Conservation (phyloP, 1,140 invertebrate species). For the Saccostrea echinata region DNA sequence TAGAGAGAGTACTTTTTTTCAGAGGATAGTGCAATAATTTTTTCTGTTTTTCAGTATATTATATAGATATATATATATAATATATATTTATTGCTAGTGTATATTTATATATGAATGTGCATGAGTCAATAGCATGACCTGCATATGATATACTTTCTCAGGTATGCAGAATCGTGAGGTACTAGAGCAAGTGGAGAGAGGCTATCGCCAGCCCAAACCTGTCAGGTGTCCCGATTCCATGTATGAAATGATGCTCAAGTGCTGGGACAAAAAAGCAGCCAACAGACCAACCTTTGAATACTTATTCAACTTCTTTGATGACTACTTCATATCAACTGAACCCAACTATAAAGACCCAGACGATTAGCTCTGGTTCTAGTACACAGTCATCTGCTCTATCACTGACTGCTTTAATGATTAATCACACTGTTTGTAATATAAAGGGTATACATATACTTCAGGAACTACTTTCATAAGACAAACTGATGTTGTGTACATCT, state of each 20-base stretch:
- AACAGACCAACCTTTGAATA: conserved; percentile 99
- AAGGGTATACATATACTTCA: neutral
- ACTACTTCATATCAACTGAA: conserved; percentile 96
- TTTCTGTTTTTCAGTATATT: neutral
- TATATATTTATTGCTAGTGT: neutral
- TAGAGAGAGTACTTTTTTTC: neutral
- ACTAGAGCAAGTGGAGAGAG: conserved; percentile 96
- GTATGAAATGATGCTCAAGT: conserved; percentile 82
- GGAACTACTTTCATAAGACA: conserved; percentile 30
- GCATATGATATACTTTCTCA: conserved; percentile 24
- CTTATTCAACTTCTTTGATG: conserved; percentile 97
- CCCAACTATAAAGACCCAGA: conserved; percentile 86
- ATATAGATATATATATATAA: neutral
- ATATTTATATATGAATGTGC: neutral
- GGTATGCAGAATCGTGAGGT: conserved; percentile 91
- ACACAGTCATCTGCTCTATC: neutral
- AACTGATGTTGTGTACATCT: conserved; percentile 47
- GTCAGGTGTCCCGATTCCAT: conserved; percentile 91
- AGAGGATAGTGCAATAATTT: neutral
- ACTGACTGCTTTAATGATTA: neutral
- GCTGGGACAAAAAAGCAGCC: conserved; percentile 87
- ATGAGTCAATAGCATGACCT: neutral
- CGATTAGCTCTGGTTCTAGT: conserved; percentile 21
- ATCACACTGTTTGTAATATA: neutral
- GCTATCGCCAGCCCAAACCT: conserved; percentile 95